Base-by-base conservation (phyloP, 2,888 invertebrate genomes). In the Agrenia bidenticulata region DNA sequence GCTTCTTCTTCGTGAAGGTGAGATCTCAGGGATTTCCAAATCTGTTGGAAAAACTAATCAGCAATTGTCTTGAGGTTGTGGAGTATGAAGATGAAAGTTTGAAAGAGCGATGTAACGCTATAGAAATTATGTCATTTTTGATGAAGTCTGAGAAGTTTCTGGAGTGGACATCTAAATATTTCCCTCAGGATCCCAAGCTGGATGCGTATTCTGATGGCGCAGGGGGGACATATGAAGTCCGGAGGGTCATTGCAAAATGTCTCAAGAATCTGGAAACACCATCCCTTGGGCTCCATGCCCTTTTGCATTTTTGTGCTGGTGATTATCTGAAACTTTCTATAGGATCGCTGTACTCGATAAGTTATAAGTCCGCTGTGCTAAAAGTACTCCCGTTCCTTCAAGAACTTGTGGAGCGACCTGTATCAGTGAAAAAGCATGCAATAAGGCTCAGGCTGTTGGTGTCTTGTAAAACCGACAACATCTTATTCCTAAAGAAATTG, bases 361-460 rank as follows among this genome's bases (percentile, higher is more conserved):
- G 67, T 49, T 61, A 62, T 51, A 59, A 58, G 27, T 54, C 66
- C 4, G 66, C 69, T 0, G 64, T 66, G 39, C 23, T 62, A 0
- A 59, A 70, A 57, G 11, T 17, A 11, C n/a, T 41, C 2, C 57
- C 57, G 21, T 70, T 72, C 45, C 64, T 73, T 2, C 57, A 61
- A 27, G 69, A 72, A 32, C 59, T 73, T 19, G 60, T 63, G n/a
- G 63, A 70, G 17, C 54, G 62, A 45, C 59, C 69, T 4, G 73
- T 72, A 5, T 72, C 70, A 4, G 65, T 72, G 2, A 70, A 72
- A 50, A 72, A 73, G 45, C 72, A 73, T 19, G 66, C 66, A n/a
- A 70, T 73, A 4, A 54, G 73, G 5, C 64, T 73, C 11, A 64
- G 70, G 26, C 63, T 70, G 11, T 50, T 57, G 7, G 61, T 73